Evolutionary conservation across 1,140 invertebrate species (phyloP), one percentile per base, ranked within the genome.

Genomic region (Forficula auricularia): DNA sequence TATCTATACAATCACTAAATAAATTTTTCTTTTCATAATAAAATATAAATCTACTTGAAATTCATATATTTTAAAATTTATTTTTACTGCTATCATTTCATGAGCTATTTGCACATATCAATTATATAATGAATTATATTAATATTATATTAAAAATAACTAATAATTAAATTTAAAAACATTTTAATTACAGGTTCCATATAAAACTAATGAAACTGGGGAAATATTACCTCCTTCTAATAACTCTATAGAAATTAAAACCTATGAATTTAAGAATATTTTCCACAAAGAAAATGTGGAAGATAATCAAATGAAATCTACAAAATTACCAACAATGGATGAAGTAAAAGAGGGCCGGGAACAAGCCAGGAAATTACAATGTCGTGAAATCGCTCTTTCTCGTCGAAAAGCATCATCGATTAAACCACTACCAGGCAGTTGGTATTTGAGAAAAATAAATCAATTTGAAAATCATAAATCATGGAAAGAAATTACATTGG

Each of bases 351-450:
- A 10, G 10, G n/a, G 32, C 9, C 19, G 32, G 18, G 34, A 15
- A 16, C 18, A 19, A n/a, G 19, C 19, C 9, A 15, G 32, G 35
- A 20, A 13, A 12, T 19, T 13, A n/a, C 14, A n/a, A 15, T 50
- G 48, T 2, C 41, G 63, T 52, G 57, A 63, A 14, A 52, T 52
- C 41, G 43, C 50, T 14, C 59, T 64, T 30, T 48, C 42, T 38
- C 46, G 44, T 6, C 63, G 62, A 27, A 56, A 55, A 19, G 48
- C 31, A 40, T 47, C 32, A 9, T 57, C 48, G 19, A 45, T 52
- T 3, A 55, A 54, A 36, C 50, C 54, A 20, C 41, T 50, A 2
- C 33, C 47, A 8, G 54, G 61, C 20, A 50, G n/a, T 38, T 45
- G 61, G 27, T 50, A 56, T 19, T 30, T 15, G 2, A 43, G 52